Evolutionary conservation across 2,113 vertebrate species (phyloP).

Genomic region (Grammomys dolichurus): DNA sequence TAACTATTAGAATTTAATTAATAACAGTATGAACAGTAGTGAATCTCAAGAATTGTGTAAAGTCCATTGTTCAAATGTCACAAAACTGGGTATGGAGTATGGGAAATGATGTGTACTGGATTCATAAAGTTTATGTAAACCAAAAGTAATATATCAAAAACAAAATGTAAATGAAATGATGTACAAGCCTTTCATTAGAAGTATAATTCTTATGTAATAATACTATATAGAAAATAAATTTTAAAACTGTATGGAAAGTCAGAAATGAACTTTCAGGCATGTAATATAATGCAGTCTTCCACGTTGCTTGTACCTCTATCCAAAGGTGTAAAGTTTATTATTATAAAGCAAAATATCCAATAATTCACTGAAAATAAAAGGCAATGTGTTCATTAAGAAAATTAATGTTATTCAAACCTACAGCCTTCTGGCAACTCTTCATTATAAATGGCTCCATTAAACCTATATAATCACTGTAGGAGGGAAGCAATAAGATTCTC

Average conservation of each 20-base stretch:
- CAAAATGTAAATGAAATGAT: background rate
- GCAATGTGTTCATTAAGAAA: conserved; percentile 27
- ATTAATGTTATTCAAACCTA: conserved; percentile 41
- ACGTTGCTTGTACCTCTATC: background rate
- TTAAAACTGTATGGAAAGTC: background rate
- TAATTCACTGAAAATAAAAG: background rate
- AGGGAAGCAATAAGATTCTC: conserved; percentile 41
- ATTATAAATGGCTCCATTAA: conserved; percentile 6
- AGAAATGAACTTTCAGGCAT: background rate
- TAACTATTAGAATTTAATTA: background rate
- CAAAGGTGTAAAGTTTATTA: background rate
- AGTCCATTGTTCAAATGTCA: background rate
- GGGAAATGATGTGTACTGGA: background rate
- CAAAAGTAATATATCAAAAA: background rate
- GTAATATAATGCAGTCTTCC: background rate
- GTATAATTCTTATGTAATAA: background rate
- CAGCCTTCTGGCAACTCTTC: background rate
- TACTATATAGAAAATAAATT: background rate
- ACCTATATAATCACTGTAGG: background rate
- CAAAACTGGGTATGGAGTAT: background rate
- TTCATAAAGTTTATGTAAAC: background rate
- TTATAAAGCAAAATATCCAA: background rate
- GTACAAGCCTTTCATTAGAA: background rate
- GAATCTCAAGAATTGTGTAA: background rate
- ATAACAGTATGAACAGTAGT: background rate